Evolutionary conservation across 2,888 invertebrate genomes (phyloP), one percentile per base, ranked within the genome.

Genomic region (Bhutanitis thaidina): DNA sequence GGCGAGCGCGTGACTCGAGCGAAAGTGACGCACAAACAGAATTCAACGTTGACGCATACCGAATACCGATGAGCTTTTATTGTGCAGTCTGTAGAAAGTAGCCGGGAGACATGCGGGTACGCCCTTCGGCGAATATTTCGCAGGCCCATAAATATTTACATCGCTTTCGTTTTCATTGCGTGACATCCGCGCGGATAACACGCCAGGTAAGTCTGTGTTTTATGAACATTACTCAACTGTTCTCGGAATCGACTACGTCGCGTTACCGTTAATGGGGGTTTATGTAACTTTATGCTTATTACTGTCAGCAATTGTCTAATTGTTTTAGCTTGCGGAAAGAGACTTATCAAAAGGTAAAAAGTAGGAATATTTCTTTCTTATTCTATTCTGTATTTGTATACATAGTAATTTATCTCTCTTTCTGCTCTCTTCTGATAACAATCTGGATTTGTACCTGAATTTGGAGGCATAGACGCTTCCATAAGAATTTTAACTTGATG

Each of bases 1-100:
- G 59, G 60, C 43, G 44, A 60, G 60, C 53, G 55, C 57, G 56
- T 57, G 59, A 51, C 56, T 47, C 65, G 65, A 30, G 87, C 77
- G 88, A 88, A 89, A 88, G 88, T 80, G 74, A 59, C 74, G 65
- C 65, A 62, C 72, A 71, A 75, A 77, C 73, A 41, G 51, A 77
- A 66, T 70, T 58, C 64, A 64, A 56, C 61, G 60, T 58, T 66
- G 60, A 83, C 79, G 77, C 74, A 69, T 55, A 58, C 64, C 74
- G 86, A 83, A 88, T 89, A 88, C 73, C 74, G 85, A 88, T 87
- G 85, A 87, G 85, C 84, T 86, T 85, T 84, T 80, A 77, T 78
- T 67, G 34, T 34, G 34, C 7, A 34, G 34, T 7, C 10, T 34
- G 81, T 85, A 87, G 89, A 89, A 89, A 88, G 89, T 73, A 77